Evolutionary conservation across 35 echinoderm and acorn worm genomes (phyloP).

Genomic region (Ophioderma brevispina): DNA sequence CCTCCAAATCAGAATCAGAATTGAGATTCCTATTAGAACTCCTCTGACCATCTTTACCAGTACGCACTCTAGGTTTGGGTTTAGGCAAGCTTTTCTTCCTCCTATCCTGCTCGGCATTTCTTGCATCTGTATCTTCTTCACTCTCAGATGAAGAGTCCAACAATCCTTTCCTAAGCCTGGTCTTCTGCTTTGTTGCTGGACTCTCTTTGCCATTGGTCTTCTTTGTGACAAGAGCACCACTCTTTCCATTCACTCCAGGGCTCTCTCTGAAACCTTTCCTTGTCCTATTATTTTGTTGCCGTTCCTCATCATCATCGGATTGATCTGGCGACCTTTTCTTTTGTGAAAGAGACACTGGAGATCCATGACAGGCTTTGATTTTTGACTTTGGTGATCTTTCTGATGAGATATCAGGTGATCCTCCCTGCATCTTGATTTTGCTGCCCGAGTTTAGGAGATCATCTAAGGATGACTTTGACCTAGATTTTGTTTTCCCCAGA

Average conservation of each 20-base stretch:
- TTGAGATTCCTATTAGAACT: background rate
- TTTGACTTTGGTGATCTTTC: background rate
- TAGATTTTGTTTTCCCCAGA: background rate
- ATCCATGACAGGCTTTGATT: background rate
- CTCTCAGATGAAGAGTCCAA: slow-evolving; percentile 8
- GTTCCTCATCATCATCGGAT: background rate
- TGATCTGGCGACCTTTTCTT: slow-evolving; percentile 22
- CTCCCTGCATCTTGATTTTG: background rate
- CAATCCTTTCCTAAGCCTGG: background rate
- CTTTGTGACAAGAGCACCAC: background rate
- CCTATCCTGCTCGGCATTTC: background rate
- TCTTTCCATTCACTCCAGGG: background rate
- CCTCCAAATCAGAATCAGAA: slow-evolving; percentile 49
- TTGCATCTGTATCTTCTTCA: background rate
- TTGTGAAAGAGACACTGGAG: background rate
- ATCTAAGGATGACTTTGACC: background rate
- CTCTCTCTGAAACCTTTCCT: background rate
- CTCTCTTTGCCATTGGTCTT: background rate
- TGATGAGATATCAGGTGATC: background rate
- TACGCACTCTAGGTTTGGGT: background rate
- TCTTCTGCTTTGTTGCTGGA: background rate
- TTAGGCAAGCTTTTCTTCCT: background rate
- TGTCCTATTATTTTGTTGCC: background rate
- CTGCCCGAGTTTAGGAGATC: background rate
- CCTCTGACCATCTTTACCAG: background rate